Percentiles rank a stretch among this genome's conserved stretches.
phyloP scores from a whole-genome alignment of 2,797 vertebrate genomes.

The Spheniscus humboldti region DNA sequence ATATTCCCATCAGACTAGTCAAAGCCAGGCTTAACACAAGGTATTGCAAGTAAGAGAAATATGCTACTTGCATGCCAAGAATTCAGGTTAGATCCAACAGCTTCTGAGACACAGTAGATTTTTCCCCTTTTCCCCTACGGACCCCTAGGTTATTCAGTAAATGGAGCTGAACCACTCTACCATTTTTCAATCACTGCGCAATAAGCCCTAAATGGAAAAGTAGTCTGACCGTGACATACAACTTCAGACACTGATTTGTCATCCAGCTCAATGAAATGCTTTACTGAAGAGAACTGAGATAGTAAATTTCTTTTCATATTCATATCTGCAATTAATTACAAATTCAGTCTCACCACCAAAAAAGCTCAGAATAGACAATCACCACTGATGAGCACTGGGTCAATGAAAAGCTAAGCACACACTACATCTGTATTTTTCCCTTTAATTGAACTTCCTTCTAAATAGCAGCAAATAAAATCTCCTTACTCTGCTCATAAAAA shows the following conservation, averaged over 20 bases:
- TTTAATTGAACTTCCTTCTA: constrained; percentile 42
- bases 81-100: constrained; percentile 49
- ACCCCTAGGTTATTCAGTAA: constrained; percentile 48
- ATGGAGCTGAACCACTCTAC: constrained; percentile 28
- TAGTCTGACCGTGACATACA: constrained; percentile 32
- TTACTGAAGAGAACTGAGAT: constrained; percentile 2
- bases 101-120: constrained; percentile 37
- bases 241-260: constrained; percentile 59
- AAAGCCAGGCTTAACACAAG: constrained; percentile 30
- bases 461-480: constrained; percentile 45
- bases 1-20: constrained; percentile 32
- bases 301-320: constrained; percentile 55
- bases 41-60: constrained; percentile 44
- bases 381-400: neutral
- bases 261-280: constrained; percentile 1
- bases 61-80: constrained; percentile 43
- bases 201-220: constrained; percentile 62
- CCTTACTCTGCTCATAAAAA: constrained; percentile 2
- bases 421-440: constrained; percentile 3
- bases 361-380: constrained; percentile 33
- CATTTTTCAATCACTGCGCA: constrained; percentile 28
- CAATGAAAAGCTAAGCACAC: neutral
- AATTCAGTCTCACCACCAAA: constrained; percentile 28
- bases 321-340: constrained; percentile 59
- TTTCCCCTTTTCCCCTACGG: constrained; percentile 40